Conservation (phyloP, 2,113 vertebrate genomes). For the Dendropsophus ebraccatus region DNA sequence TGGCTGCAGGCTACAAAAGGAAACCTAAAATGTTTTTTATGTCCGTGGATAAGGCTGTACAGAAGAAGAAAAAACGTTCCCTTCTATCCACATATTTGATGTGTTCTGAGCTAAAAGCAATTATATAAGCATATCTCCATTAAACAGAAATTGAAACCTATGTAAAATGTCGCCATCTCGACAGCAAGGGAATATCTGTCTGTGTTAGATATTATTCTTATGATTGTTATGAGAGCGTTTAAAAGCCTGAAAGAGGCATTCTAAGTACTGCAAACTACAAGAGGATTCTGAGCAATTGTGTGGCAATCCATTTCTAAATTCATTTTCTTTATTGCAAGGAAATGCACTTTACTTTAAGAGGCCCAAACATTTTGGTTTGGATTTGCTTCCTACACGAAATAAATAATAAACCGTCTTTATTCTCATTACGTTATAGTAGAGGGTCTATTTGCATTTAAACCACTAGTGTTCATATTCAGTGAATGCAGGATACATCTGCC, state of each 20-base stretch:
- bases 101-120: constrained; percentile 26
- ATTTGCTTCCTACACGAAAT: not conserved
- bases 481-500: not conserved
- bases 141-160: constrained; percentile 47
- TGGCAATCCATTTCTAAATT: constrained; percentile 22
- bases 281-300: constrained; percentile 21
- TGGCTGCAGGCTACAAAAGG: constrained; percentile 26
- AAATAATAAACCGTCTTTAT: constrained; percentile 11
- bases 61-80: constrained; percentile 1
- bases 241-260: constrained; percentile 18
- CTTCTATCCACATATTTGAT: constrained; percentile 34
- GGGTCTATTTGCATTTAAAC: not conserved
- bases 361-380: not conserved
- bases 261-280: constrained; percentile 19
- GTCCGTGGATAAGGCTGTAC: constrained; percentile 9
- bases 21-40: constrained; percentile 22
- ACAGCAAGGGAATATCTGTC: constrained; percentile 34
- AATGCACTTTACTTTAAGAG: constrained; percentile 38
- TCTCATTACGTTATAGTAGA: not conserved
- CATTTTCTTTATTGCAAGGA: constrained; percentile 27
- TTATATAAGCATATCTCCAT: constrained; percentile 44
- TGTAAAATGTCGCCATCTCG: constrained; percentile 14
- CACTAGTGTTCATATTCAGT: not conserved
- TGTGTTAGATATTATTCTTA: constrained; percentile 42
- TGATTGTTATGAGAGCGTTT: constrained; percentile 43